A percentile compares a stretch with the other conserved stretches of the same genome.
phyloP scores from a whole-genome alignment of 2,888 invertebrate genomes.

The Chelonus formosanus region DNA sequence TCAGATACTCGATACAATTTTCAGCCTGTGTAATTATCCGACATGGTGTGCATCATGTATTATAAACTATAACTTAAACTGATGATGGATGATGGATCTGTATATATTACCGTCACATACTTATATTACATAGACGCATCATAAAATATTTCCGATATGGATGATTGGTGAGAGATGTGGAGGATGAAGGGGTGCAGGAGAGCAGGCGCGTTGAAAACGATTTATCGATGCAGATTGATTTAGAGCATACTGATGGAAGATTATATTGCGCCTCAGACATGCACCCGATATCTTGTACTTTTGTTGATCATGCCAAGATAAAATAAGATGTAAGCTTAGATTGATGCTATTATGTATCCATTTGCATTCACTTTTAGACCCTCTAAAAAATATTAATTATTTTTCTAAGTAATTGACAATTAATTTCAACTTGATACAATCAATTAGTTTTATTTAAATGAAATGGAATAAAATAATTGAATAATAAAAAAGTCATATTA shows the following conservation, averaged over 20 bases:
- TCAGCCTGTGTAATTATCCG: constrained; percentile 55
- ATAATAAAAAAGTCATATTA: too few relatives aligned
- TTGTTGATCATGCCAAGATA: constrained; percentile 15
- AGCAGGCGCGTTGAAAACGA: constrained; percentile 39
- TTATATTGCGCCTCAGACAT: constrained; percentile 24
- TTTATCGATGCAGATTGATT: constrained; percentile 61
- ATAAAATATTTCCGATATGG: constrained; percentile 16
- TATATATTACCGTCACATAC: constrained; percentile 20
- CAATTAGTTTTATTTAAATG: too few relatives aligned
- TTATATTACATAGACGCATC: not conserved
- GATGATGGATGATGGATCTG: constrained; percentile 18
- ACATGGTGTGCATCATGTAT: constrained; percentile 43
- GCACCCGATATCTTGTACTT: constrained; percentile 12
- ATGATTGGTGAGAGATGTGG: constrained; percentile 20
- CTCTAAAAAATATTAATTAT: constrained; percentile 3
- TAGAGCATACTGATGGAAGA: constrained; percentile 48
- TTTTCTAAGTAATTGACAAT: not conserved
- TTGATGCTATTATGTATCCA: constrained; percentile 9
- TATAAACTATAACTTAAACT: constrained; percentile 1
- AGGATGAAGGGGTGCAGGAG: constrained; percentile 14
- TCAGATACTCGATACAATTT: constrained; percentile 48
- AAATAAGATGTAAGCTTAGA: constrained; percentile 22
- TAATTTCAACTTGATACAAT: too few relatives aligned
- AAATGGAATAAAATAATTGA: too few relatives aligned
- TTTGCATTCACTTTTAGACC: not conserved